phyloP scores from a whole-genome alignment of 2,888 invertebrate species.

The Drosophila neotestacea region DNA sequence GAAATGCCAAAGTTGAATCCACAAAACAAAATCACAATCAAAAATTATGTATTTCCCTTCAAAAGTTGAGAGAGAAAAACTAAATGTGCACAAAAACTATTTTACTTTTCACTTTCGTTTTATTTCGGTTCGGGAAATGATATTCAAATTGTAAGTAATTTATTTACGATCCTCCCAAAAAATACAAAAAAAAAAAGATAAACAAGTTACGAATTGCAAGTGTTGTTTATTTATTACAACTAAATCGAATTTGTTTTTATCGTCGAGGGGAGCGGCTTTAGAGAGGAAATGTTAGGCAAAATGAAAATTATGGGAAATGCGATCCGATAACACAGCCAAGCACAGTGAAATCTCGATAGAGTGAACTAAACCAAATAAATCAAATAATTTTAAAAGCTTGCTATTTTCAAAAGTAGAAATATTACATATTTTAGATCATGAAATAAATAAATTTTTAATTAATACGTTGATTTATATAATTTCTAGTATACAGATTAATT shows the following conservation, averaged over 20 bases:
- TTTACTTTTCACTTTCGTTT: conserved; percentile 57
- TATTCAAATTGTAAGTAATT: conserved; percentile 27
- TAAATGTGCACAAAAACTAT: conserved; percentile 20
- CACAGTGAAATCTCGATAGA: conserved; percentile 23
- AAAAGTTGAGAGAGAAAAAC: neutral
- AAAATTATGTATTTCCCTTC: conserved; percentile 17
- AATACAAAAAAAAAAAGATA: neutral
- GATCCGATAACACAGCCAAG: conserved; percentile 33
- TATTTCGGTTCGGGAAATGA: conserved; percentile 28
- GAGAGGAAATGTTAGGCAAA: conserved; percentile 16
- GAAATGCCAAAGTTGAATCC: conserved; percentile 68
- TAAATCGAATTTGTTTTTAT: conserved; percentile 50
- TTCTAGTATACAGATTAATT: too few relatives aligned
- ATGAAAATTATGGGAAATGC: conserved; percentile 44
- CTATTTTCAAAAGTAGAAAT: too few relatives aligned
- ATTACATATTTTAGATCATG: too few relatives aligned
- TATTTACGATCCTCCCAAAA: conserved; percentile 2
- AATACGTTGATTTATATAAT: too few relatives aligned
- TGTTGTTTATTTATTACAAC: conserved; percentile 47
- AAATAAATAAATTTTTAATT: too few relatives aligned
- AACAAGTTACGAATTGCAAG: conserved; percentile 31
- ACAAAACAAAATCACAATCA: conserved; percentile 21
- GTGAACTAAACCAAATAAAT: neutral
- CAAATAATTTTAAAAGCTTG: too few relatives aligned
- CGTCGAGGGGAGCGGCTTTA: conserved; percentile 8